These are phyloP conservation scores for Acanthisitta chloris DNA, from an alignment of 2,113 vertebrate genomes.

Conservation along the genomic window DNA sequence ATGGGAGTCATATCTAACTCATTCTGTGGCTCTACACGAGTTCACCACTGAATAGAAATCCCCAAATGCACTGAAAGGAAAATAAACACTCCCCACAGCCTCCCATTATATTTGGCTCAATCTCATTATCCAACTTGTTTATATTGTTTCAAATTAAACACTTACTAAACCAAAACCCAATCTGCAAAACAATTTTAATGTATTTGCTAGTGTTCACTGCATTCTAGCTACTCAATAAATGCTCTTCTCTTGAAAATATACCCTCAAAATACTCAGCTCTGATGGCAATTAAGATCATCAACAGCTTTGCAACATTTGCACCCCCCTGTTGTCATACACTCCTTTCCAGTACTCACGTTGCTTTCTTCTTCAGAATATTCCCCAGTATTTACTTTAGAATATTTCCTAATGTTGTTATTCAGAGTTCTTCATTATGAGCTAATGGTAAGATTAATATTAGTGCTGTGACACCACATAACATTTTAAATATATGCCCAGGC, in stretches of 20 bases:
- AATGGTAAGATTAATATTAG: neutral
- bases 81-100: neutral
- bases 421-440: neutral
- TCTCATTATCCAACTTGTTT: slow-evolving; percentile 20
- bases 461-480: neutral
- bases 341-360: neutral
- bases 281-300: neutral
- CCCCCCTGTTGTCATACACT: neutral
- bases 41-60: neutral
- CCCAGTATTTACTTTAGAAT: neutral
- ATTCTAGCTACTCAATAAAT: neutral
- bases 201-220: neutral
- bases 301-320: neutral
- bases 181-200: neutral
- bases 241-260: neutral
- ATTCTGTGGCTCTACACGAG: neutral
- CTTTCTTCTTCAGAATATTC: neutral
- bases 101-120: neutral
- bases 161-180: neutral
- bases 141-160: neutral
- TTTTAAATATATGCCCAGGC: neutral
- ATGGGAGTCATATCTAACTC: neutral
- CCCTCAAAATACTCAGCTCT: neutral
- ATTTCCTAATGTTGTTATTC: neutral
- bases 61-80: neutral